Evolutionary conservation across 2,797 vertebrate species (phyloP), one percentile per base, ranked within the genome.

Genomic region (Notolabrus celidotus): DNA sequence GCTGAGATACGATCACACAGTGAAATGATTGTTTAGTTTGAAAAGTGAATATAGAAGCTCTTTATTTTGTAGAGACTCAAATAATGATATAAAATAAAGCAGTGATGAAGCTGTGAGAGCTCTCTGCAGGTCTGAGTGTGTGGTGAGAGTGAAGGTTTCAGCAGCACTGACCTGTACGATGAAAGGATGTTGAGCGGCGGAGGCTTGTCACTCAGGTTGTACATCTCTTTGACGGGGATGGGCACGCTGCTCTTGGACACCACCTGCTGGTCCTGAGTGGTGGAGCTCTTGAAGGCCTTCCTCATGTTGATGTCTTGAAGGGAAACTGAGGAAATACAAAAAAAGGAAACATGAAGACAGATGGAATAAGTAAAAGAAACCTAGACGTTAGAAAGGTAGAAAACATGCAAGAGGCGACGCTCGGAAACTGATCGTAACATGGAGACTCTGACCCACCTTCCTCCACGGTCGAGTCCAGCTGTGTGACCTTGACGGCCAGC

Each of bases 281-380:
- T 98, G 42, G 96, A 97, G 89, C 97, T 99, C 91, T 97, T 99
- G 88, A 99, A 99, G 42, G 98, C 98, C 88, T 99, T 99, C 74
- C 96, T 97, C 97, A 99, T 98, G 92, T 99, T 99, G 90, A 99
- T 99, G 68, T 99, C 98, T 91, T 99, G 98, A 17, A 99, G 92
- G 10, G 98, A 99, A 68, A 99, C 98, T 99, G 82, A 49, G 33
- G 46, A 41, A 7, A 61, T 5, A 66, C 29, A 31, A 31, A 62
- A 63, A 62, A 88, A 11, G 69, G 41, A 64, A 67, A 75, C 16
- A 79, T 31, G 55, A 47, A 29, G 58, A 34, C 17, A 9, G 3
- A 22, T 16, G 27, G 25, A 19, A 23, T 50, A 10, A 27, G 7
- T 19, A 11, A 43, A 57, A n/a, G n/a, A n/a, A n/a, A 7, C 27